A percentile compares a stretch with the other conserved stretches of the same genome.
phyloP scores from a whole-genome alignment of 2,888 invertebrate genomes.

The Choristoneura rosaceana region DNA sequence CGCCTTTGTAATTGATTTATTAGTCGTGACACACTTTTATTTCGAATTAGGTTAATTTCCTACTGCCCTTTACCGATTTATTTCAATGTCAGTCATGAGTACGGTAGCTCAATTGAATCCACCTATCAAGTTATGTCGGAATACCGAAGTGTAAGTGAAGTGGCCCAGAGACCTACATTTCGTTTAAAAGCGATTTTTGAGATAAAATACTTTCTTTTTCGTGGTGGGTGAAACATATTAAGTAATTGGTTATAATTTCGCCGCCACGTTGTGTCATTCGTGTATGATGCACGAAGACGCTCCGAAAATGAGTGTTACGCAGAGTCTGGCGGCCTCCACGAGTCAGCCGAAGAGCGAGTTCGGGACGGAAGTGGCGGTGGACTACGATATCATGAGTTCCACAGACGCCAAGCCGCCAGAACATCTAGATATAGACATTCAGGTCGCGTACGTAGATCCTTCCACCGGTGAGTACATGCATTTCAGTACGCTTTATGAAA shows the following conservation, averaged over 20 bases:
- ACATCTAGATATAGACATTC: slow-evolving; percentile 85
- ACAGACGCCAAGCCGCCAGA: slow-evolving; percentile 79
- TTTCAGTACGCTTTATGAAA: slow-evolving; percentile 4
- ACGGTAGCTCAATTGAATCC: slow-evolving; percentile 88
- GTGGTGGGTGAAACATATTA: slow-evolving; percentile 71
- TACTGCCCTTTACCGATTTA: slow-evolving; percentile 84
- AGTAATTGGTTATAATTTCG: slow-evolving; percentile 60
- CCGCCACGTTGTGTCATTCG: slow-evolving; percentile 76
- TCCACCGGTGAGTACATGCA: slow-evolving; percentile 82
- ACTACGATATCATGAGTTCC: slow-evolving; percentile 73
- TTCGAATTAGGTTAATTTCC: slow-evolving; percentile 78
- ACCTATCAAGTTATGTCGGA: slow-evolving; percentile 87
- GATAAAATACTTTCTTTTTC: slow-evolving; percentile 84
- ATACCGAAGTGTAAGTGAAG: slow-evolving; percentile 93
- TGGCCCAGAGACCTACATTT: slow-evolving; percentile 96
- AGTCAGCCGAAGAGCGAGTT: slow-evolving; percentile 80
- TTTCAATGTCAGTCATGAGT: slow-evolving; percentile 87
- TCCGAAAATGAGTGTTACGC: slow-evolving; percentile 88
- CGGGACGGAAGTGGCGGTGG: slow-evolving; percentile 73
- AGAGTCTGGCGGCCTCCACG: slow-evolving; percentile 88
- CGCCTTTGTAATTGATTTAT: slow-evolving; percentile 54
- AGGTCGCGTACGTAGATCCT: slow-evolving; percentile 87
- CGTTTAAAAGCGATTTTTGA: slow-evolving; percentile 83
- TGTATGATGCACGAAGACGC: slow-evolving; percentile 89
- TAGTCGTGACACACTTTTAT: slow-evolving; percentile 77